phyloP scores from a whole-genome alignment of 2,888 invertebrate genomes.

The Ornithoptera alexandrae region DNA sequence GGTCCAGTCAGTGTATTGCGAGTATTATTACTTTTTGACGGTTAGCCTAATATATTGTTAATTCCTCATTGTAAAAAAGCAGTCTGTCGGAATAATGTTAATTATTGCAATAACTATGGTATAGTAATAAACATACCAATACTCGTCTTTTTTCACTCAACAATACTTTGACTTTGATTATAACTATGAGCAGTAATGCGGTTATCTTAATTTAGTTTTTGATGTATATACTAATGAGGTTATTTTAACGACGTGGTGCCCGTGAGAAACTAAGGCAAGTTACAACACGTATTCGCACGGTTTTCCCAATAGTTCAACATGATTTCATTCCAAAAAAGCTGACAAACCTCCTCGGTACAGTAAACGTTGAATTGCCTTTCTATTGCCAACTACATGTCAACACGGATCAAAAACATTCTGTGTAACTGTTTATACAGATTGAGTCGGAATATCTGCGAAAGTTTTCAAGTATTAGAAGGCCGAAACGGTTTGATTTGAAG shows the following conservation, averaged over 20 bases:
- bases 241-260: conserved; percentile 19
- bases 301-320: neutral
- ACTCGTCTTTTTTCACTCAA: conserved; percentile 13
- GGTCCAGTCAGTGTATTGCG: neutral
- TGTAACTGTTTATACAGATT: conserved; percentile 11
- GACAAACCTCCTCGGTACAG: neutral
- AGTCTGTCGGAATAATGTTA: conserved; percentile 17
- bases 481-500: conserved; percentile 6
- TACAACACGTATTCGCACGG: conserved; percentile 14
- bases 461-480: conserved; percentile 5
- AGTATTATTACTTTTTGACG: conserved; percentile 3
- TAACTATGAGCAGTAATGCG: conserved; percentile 15
- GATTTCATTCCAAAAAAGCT: neutral
- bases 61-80: conserved; percentile 18
- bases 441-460: neutral
- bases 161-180: conserved; percentile 4
- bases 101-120: conserved; percentile 23
- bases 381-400: neutral
- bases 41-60: conserved; percentile 19
- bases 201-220: conserved; percentile 8
- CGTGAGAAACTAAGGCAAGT: conserved; percentile 23
- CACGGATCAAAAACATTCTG: conserved; percentile 5
- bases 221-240: conserved; percentile 18
- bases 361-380: neutral
- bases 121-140: conserved; percentile 6